These are phyloP conservation scores for Panurus biarmicus DNA, from an alignment of 2,113 vertebrate species.

Conservation along the genomic window DNA sequence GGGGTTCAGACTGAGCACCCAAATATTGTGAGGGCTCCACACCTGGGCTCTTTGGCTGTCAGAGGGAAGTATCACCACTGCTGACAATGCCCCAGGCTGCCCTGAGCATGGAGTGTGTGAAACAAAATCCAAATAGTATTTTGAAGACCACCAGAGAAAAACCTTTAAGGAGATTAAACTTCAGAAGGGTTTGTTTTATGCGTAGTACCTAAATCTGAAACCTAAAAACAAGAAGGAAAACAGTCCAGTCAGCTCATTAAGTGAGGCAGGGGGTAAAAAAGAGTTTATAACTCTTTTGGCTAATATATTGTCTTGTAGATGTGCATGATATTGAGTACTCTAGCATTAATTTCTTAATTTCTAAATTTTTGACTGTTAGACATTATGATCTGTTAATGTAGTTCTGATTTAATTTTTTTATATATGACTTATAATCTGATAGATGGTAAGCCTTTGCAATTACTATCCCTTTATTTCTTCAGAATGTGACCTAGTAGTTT, in stretches of 20 bases:
- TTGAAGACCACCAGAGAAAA: neutral
- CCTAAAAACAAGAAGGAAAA: neutral
- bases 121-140: neutral
- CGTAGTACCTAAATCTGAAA: neutral
- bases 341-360: neutral
- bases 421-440: neutral
- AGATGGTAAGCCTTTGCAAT: neutral
- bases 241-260: neutral
- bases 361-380: neutral
- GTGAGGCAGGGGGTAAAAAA: neutral
- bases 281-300: neutral
- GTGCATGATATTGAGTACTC: neutral
- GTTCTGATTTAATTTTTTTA: neutral
- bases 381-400: neutral
- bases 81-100: neutral
- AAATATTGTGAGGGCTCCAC: accelerated
- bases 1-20: neutral
- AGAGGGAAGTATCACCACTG: neutral
- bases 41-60: neutral
- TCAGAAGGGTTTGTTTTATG: neutral
- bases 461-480: neutral
- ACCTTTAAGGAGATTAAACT: neutral
- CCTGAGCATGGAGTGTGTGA: neutral
- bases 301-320: neutral
- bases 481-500: neutral